Percentiles rank a stretch among this genome's conserved stretches.
These are phyloP conservation scores for Neotoxoptera formosana DNA, from an alignment of 1,140 invertebrate species.

Conservation along the genomic window DNA sequence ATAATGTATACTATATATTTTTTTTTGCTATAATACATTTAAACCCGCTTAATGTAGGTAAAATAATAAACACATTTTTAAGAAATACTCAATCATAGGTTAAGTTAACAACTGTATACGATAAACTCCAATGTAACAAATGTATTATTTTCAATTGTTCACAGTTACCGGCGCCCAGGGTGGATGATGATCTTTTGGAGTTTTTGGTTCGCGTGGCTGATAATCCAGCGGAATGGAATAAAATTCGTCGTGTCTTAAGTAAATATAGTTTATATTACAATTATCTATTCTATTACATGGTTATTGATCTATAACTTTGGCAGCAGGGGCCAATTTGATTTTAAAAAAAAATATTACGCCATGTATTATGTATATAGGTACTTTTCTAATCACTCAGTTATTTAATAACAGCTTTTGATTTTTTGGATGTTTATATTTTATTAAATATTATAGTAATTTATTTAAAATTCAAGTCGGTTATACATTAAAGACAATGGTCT, in stretches of 20 bases:
- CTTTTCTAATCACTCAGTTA: not conserved
- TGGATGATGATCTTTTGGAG: constrained; percentile 44
- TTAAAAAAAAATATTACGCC: not conserved
- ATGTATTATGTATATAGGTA: not conserved
- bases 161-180: not conserved
- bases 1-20: not conserved
- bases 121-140: not conserved
- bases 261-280: not conserved
- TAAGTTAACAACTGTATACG: too few relatives aligned
- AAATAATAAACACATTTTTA: not conserved
- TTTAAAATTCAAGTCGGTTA: not conserved
- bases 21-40: not conserved
- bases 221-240: constrained; percentile 46
- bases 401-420: not conserved
- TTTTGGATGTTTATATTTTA: not conserved
- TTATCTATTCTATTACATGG: not conserved
- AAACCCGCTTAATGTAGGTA: not conserved
- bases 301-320: too few relatives aligned
- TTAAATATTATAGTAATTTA: not conserved
- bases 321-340: too few relatives aligned
- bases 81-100: not conserved
- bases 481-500: not conserved
- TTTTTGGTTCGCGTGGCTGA: constrained; percentile 50
- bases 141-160: not conserved
- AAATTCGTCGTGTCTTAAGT: constrained; percentile 52